phyloP scores from a whole-genome alignment of 2,888 invertebrate genomes.

The Cataglyphis livida region DNA sequence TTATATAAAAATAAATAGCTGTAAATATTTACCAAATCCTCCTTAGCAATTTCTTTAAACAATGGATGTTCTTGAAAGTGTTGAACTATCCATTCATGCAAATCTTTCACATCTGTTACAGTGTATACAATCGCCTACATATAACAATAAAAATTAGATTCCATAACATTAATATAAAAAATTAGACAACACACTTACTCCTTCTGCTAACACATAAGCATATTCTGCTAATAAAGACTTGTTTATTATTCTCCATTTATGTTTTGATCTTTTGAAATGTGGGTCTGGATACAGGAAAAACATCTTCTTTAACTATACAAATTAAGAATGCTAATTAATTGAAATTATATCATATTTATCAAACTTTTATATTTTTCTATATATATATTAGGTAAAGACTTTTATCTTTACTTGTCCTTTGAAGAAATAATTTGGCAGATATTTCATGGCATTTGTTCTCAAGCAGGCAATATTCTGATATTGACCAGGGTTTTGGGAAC shows the following conservation, averaged over 20 bases:
- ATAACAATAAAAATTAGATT: constrained; percentile 64
- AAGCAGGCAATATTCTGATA: constrained; percentile 98
- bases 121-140: constrained; percentile 96
- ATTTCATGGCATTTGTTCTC: constrained; percentile 99
- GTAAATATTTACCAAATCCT: constrained; percentile 90
- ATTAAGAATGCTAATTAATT: constrained; percentile 50
- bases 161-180: constrained; percentile 1
- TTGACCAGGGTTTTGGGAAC: constrained; percentile 90
- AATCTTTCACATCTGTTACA: constrained; percentile 98
- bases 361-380: neutral
- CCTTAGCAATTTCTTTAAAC: constrained; percentile 91
- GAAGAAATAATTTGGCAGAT: constrained; percentile 97
- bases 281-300: constrained; percentile 99
- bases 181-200: constrained; percentile 87
- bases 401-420: constrained; percentile 93
- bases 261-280: constrained; percentile 99
- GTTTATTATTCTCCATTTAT: constrained; percentile 99
- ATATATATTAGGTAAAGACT: neutral
- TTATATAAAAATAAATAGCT: neutral
- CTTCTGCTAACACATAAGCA: constrained; percentile 95
- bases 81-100: constrained; percentile 98
- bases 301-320: constrained; percentile 94
- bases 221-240: constrained; percentile 97
- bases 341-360: neutral
- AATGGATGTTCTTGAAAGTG: constrained; percentile 97